phyloP scores from a whole-genome alignment of 2,888 invertebrate species.

The Rugalucina vietnamica region DNA sequence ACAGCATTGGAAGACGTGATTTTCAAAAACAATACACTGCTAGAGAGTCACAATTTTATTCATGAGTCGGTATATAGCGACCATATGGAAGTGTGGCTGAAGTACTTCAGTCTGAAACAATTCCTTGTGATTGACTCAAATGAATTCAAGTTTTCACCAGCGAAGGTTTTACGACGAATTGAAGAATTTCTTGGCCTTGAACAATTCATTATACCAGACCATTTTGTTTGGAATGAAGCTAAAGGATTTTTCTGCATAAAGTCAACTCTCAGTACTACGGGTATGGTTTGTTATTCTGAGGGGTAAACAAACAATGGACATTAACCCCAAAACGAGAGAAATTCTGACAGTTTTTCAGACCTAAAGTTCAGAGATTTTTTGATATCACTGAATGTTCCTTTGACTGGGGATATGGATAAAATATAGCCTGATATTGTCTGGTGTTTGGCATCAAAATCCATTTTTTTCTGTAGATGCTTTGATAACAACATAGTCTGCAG shows the following conservation, averaged over 20 bases:
- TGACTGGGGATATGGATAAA: no score
- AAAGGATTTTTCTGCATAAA: slow-evolving; percentile 96
- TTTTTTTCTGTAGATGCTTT: no score
- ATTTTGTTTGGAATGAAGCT: slow-evolving; percentile 97
- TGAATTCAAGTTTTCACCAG: slow-evolving; percentile 72
- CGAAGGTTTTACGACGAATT: slow-evolving; percentile 71
- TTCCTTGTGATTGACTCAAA: slow-evolving; percentile 93
- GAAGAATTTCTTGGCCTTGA: slow-evolving; percentile 77
- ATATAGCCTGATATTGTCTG: no score
- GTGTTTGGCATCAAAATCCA: no score
- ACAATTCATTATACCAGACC: slow-evolving; percentile 85
- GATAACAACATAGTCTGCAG: no score
- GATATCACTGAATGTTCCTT: slow-evolving; percentile 95
- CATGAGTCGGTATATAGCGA: slow-evolving; percentile 83
- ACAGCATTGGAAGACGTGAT: no score
- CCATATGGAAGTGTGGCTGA: slow-evolving; percentile 95
- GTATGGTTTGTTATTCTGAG: slow-evolving; percentile 95
- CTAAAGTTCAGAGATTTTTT: slow-evolving; percentile 84
- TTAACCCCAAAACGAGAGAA: slow-evolving; percentile 88
- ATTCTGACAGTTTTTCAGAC: slow-evolving; percentile 76
- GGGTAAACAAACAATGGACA: slow-evolving; percentile 93
- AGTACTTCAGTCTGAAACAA: slow-evolving; percentile 95
- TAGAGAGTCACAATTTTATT: no score
- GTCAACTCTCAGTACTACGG: slow-evolving; percentile 82
- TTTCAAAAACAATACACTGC: no score